These are phyloP conservation scores for Haemorhous mexicanus DNA, from an alignment of 2,113 vertebrate species.

Conservation along the genomic window DNA sequence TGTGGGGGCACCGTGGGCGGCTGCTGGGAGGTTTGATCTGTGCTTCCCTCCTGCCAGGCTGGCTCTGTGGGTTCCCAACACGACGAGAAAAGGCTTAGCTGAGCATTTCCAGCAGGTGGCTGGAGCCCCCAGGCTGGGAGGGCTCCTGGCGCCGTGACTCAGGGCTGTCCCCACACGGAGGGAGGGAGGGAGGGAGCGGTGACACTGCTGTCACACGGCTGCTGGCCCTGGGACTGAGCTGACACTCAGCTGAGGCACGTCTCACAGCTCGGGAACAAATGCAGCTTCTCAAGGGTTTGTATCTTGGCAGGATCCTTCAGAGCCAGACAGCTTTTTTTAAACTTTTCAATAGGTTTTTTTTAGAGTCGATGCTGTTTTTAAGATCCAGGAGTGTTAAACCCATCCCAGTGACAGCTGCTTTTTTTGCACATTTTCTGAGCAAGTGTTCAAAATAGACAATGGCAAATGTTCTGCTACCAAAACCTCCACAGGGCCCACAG, in stretches of 20 bases:
- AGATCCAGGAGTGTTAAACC: conserved; percentile 13
- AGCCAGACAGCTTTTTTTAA: conserved; percentile 50
- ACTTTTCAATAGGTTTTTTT: neutral
- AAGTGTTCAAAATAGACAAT: neutral
- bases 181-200: neutral
- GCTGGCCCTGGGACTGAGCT: neutral
- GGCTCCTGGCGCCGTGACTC: neutral
- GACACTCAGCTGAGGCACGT: neutral
- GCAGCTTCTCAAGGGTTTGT: conserved; percentile 22
- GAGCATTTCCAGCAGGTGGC: neutral
- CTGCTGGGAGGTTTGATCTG: neutral
- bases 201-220: neutral
- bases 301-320: conserved; percentile 48
- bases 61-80: neutral
- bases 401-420: conserved; percentile 30
- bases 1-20: conserved; percentile 9
- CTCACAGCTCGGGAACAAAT: conserved; percentile 26
- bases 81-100: neutral
- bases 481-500: conserved; percentile 12
- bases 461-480: conserved; percentile 14
- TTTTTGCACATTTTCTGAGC: conserved; percentile 59
- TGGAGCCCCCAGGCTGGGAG: neutral
- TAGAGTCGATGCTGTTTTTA: conserved; percentile 2
- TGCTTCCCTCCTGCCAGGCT: neutral
- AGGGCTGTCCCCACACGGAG: neutral